These are phyloP conservation scores for Hirudo medicinalis DNA, from an alignment of 1,140 invertebrate species.

Conservation along the genomic window DNA sequence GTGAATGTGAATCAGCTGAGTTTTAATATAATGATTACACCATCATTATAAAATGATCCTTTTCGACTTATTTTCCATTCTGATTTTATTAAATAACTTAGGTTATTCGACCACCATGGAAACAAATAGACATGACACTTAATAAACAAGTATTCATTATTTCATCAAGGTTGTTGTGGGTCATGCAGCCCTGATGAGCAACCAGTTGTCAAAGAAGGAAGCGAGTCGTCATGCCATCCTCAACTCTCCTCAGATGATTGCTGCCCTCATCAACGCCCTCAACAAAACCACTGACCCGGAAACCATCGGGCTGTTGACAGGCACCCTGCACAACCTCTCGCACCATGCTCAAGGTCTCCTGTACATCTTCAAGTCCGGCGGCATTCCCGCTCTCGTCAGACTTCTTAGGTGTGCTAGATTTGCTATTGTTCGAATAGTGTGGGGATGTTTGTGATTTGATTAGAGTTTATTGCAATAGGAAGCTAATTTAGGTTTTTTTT, in stretches of 20 bases:
- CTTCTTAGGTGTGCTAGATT: conserved; percentile 49
- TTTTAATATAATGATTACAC: too few species aligned
- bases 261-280: conserved; percentile 75
- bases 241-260: conserved; percentile 92
- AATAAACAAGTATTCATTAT: background rate
- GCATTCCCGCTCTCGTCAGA: conserved; percentile 91
- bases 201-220: conserved; percentile 95
- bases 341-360: conserved; percentile 89
- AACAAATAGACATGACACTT: too few species aligned
- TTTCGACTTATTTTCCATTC: too few species aligned
- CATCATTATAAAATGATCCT: too few species aligned
- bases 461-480: too few species aligned
- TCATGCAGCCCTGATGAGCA: conserved; percentile 96
- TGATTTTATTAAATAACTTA: too few species aligned
- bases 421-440: too few species aligned
- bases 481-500: too few species aligned
- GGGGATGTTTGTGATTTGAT: too few species aligned
- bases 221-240: conserved; percentile 93
- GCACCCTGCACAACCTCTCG: conserved; percentile 90
- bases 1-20: conserved; percentile 24
- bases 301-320: conserved; percentile 48
- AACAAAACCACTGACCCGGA: conserved; percentile 46
- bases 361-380: conserved; percentile 95
- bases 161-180: conserved; percentile 57
- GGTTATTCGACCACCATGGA: too few species aligned